These are phyloP conservation scores for Triplophysa tibetana DNA, from an alignment of 2,113 vertebrate species.

Conservation along the genomic window DNA sequence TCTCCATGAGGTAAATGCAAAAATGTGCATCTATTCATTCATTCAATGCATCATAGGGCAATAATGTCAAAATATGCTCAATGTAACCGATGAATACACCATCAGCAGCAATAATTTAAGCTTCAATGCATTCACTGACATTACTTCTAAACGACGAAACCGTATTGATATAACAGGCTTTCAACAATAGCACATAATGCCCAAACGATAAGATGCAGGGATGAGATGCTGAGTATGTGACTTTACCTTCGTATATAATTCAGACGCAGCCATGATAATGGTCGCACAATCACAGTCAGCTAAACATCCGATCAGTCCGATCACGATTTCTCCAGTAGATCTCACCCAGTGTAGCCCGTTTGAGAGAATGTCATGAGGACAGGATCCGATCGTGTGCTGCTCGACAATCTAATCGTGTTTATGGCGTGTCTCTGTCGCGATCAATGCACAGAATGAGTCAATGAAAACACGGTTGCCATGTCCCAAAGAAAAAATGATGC, in stretches of 20 bases:
- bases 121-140: not conserved
- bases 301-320: constrained; percentile 50
- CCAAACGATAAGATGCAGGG: not conserved
- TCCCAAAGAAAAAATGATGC: constrained; percentile 41
- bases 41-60: constrained; percentile 5
- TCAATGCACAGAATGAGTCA: constrained; percentile 69
- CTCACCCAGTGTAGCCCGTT: not conserved
- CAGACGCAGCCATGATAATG: constrained; percentile 86
- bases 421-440: constrained; percentile 75
- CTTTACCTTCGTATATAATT: constrained; percentile 93
- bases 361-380: not conserved
- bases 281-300: constrained; percentile 55
- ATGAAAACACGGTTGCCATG: constrained; percentile 62
- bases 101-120: not conserved
- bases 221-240: not conserved
- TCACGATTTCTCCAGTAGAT: not conserved
- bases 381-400: constrained; percentile 20
- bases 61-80: constrained; percentile 12
- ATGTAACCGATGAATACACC: not conserved
- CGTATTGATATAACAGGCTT: not conserved
- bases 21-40: not conserved
- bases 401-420: constrained; percentile 47
- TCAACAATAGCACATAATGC: not conserved
- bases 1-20: not conserved
- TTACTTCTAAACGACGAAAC: not conserved